Conservation (phyloP, 2,797 vertebrate species). For the Pangasius djambal region DNA sequence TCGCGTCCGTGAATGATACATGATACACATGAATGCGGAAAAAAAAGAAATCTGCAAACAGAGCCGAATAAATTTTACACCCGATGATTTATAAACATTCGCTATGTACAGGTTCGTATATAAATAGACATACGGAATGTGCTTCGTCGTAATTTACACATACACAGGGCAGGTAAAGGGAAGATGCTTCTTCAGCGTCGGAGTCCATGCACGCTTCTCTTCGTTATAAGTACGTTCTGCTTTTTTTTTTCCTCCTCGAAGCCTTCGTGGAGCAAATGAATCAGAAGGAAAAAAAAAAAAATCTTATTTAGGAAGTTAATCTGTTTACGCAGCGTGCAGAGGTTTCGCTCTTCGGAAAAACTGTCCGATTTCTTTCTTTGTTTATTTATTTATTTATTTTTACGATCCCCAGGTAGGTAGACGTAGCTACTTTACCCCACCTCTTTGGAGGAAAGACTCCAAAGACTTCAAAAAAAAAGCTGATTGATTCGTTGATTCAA, state of each 20-base stretch:
- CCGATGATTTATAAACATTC: slow-evolving; percentile 72
- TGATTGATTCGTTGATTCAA: background rate
- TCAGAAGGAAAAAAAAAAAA: background rate
- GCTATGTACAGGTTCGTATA: slow-evolving; percentile 67
- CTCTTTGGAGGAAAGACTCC: background rate
- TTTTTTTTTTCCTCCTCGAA: background rate
- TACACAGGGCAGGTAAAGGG: slow-evolving; percentile 73
- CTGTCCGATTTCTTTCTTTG: too few species aligned
- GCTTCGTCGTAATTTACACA: slow-evolving; percentile 69
- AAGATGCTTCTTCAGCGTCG: slow-evolving; percentile 43
- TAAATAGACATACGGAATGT: slow-evolving; percentile 77
- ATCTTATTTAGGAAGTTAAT: background rate
- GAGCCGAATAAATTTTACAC: slow-evolving; percentile 70
- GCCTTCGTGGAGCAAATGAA: background rate
- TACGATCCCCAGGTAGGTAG: background rate
- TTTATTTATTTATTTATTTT: too few species aligned
- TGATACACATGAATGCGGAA: background rate
- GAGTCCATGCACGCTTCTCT: background rate
- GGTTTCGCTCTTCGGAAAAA: background rate
- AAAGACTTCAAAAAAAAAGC: background rate
- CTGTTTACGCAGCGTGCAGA: background rate
- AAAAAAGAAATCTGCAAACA: background rate
- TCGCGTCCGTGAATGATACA: background rate
- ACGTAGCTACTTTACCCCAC: background rate
- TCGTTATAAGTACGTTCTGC: too few species aligned